Conservation (phyloP, 2,888 invertebrate genomes). For the Perithous albicinctus region DNA sequence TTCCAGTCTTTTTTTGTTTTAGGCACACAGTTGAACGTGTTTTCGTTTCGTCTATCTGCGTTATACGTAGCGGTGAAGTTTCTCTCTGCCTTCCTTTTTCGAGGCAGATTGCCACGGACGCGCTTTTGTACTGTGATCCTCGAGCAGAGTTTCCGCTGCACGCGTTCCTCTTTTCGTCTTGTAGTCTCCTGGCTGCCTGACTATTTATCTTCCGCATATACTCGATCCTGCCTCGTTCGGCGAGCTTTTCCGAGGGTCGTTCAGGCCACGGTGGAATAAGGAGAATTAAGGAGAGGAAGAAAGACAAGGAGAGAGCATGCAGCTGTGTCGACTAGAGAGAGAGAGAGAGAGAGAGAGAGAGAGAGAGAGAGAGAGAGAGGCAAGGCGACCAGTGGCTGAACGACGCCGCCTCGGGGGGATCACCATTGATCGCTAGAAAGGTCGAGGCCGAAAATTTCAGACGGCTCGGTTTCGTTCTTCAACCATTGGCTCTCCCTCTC, state of each 20-base stretch:
- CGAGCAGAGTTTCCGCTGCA: neutral
- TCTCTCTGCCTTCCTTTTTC: neutral
- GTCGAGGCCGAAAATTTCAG: constrained; percentile 47
- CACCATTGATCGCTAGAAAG: constrained; percentile 51
- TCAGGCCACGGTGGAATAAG: neutral
- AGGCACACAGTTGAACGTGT: constrained; percentile 29
- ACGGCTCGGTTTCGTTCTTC: constrained; percentile 4
- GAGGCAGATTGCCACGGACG: neutral
- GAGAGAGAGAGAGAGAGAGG: neutral
- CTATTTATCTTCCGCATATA: constrained; percentile 21
- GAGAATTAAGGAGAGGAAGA: constrained; percentile 3
- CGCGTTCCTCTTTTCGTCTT: constrained; percentile 2
- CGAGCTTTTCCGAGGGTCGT: neutral
- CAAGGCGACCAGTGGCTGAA: neutral
- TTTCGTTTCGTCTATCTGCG: constrained; percentile 15
- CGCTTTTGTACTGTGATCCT: neutral
- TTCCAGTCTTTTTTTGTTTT: neutral
- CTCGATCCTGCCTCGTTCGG: neutral
- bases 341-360: neutral
- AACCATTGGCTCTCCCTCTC: neutral
- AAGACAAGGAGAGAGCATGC: neutral
- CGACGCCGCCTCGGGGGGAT: constrained; percentile 6
- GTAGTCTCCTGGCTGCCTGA: neutral
- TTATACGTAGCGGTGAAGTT: too few species aligned
- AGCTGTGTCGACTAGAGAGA: neutral